Evolutionary conservation across 2,113 vertebrate species (phyloP), one percentile per base, ranked within the genome.

Genomic region (Ptilorrhoa leucosticta): DNA sequence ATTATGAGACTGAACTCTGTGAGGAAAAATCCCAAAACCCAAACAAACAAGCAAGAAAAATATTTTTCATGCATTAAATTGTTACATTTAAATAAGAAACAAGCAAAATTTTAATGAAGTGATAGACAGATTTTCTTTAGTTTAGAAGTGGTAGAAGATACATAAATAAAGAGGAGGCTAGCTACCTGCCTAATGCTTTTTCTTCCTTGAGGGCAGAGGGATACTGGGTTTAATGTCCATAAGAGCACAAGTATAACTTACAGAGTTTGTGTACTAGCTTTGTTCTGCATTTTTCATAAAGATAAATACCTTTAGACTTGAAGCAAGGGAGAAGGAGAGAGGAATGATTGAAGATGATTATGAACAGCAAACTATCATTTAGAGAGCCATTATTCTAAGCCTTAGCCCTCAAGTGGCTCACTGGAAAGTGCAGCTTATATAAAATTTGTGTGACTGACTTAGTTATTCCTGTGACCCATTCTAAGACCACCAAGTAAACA

Each of bases 331-430:
- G 23, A 87, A 75, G 18, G 76, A 82, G 65, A 66, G 63, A 58
- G 61, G 39, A 47, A 64, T 76, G 84, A 83, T 53, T 91, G 42
- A 93, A 45, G 54, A 79, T 76, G 15, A 78, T 86, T 92, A 76
- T 93, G 73, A 89, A 44, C 6, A 23, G 50, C 69, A 95, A 94
- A 85, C 51, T 66, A 50, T 54, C 20, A 78, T 95, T 91, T 87
- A 78, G 54, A 84, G 48, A 89, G 80, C 56, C 50, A 84, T 86
- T 87, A 82, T 88, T 90, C 57, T 79, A 44, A 84, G 60, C 33
- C 6, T 89, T 91, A 69, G 35, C 53, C 20, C 71, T 79, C 71
- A 51, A 56, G 80, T 77, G 71, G 26, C 83, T 87, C 3, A 1
- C 31, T 93, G 65, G 58, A 90, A 94, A 65, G 35, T 18, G 3